phyloP scores from a whole-genome alignment of 2,797 vertebrate species.

The Sebastes wilsoni region DNA sequence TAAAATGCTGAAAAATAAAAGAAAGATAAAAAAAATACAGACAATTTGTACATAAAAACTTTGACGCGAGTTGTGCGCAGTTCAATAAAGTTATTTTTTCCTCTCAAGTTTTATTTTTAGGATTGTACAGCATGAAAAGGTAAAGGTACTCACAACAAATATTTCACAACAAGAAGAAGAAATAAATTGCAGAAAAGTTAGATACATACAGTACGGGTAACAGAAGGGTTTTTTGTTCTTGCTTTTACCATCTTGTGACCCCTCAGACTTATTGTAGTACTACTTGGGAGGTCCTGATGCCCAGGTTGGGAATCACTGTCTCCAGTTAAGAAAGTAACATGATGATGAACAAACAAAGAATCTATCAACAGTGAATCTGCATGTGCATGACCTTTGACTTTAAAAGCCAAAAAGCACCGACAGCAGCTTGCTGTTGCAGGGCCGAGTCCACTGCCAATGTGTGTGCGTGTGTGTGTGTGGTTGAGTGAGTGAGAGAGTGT shows the following conservation, averaged over 20 bases:
- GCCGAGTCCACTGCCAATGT: constrained; percentile 13
- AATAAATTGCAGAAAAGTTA: neutral
- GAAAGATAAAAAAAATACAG: neutral
- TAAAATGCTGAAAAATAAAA: neutral
- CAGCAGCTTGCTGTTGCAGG: constrained; percentile 13
- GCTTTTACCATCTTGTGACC: neutral
- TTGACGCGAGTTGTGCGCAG: neutral
- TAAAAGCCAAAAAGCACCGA: constrained; percentile 1
- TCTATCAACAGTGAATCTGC: neutral
- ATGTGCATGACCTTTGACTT: constrained; percentile 22
- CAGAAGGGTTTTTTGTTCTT: neutral
- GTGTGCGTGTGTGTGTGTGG: constrained; percentile 4
- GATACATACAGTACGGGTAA: neutral
- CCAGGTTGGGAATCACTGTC: neutral
- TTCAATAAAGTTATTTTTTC: neutral
- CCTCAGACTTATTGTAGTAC: neutral
- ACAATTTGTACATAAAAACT: neutral
- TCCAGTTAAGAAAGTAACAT: neutral
- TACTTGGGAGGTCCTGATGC: neutral
- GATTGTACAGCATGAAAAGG: neutral
- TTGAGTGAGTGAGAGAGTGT: constrained; percentile 10
- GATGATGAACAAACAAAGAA: neutral
- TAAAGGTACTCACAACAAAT: neutral
- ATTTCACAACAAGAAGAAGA: neutral
- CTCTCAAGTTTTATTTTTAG: neutral